Percentiles rank a stretch among this genome's conserved stretches.
Evolutionary conservation across 2,797 vertebrate genomes (phyloP).

Genomic region (Xerus rutilus): DNA sequence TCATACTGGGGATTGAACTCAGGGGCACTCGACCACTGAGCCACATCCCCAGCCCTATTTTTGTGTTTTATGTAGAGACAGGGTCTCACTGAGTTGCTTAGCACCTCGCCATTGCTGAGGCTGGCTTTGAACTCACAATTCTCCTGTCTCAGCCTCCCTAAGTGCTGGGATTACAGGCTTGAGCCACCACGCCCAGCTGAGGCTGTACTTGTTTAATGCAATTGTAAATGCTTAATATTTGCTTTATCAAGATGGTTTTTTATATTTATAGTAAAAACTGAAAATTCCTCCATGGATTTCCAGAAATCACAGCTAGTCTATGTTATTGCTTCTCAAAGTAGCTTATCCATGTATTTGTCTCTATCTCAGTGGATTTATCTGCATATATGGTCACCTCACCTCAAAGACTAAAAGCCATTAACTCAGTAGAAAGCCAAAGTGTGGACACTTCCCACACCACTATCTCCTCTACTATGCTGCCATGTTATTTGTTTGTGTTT

Average conservation of each 20-base stretch:
- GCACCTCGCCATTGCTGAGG: too few species aligned
- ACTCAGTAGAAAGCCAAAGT: background rate
- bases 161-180: too few species aligned
- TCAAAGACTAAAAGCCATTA: background rate
- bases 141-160: too few species aligned
- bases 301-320: background rate
- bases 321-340: background rate
- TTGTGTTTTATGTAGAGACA: too few species aligned
- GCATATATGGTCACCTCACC: background rate
- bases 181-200: too few species aligned
- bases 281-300: conserved; percentile 13
- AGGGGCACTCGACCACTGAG: too few species aligned
- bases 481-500: background rate
- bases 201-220: background rate
- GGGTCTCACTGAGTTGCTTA: too few species aligned
- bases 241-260: background rate
- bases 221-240: background rate
- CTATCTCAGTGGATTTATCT: background rate
- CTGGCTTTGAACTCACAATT: too few species aligned
- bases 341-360: background rate
- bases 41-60: too few species aligned
- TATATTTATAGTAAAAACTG: background rate
- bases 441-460: background rate
- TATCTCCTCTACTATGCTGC: background rate
- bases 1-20: too few species aligned